These are phyloP conservation scores for Epinephelus lanceolatus DNA, from an alignment of 2,113 vertebrate genomes.

Conservation along the genomic window DNA sequence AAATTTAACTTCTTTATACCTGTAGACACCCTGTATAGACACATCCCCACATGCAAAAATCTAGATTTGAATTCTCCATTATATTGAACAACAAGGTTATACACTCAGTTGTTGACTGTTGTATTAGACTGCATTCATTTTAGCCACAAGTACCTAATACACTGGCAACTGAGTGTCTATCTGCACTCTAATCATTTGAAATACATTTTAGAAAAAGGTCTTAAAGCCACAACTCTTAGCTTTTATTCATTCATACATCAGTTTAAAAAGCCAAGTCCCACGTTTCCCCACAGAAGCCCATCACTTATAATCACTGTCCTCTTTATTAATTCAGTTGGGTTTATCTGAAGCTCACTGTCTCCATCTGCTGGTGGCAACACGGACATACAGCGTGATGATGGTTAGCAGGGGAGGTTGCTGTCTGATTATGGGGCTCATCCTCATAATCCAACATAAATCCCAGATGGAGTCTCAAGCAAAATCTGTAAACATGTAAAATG, in stretches of 20 bases:
- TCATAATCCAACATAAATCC: constrained; percentile 9
- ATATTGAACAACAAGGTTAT: neutral
- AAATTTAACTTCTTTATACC: too few relatives aligned
- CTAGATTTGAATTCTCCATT: neutral
- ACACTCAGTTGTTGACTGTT: neutral
- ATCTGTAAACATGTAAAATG: neutral
- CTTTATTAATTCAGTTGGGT: neutral
- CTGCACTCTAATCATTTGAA: too few relatives aligned
- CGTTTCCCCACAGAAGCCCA: neutral
- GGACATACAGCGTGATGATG: neutral
- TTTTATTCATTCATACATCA: neutral
- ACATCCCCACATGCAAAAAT: neutral
- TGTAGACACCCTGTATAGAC: too few relatives aligned
- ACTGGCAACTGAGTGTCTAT: too few relatives aligned
- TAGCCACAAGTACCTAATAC: too few relatives aligned
- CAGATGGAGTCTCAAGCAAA: neutral
- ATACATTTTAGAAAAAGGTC: too few relatives aligned
- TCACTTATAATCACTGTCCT: neutral
- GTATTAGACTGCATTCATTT: too few relatives aligned
- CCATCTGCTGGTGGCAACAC: constrained; percentile 58
- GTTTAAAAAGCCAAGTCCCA: neutral
- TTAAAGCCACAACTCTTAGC: neutral
- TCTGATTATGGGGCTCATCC: neutral
- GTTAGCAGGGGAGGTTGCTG: neutral
- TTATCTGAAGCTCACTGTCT: constrained; percentile 24